Conservation (phyloP, 2,797 vertebrate genomes). For the Lepus townsendii region DNA sequence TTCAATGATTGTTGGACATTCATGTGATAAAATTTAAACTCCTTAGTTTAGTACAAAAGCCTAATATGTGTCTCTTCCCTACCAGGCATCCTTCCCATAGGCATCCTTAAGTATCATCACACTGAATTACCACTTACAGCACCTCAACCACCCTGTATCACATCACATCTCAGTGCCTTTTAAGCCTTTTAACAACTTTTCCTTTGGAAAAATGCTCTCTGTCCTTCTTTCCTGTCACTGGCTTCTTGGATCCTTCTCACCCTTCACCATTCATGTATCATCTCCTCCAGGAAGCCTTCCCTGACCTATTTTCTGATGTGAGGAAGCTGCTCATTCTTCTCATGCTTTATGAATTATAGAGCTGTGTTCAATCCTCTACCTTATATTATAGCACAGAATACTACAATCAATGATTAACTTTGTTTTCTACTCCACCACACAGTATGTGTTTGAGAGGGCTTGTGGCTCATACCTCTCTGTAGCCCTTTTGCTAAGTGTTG, state of each 20-base stretch:
- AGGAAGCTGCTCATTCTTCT: background rate
- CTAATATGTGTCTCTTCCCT: background rate
- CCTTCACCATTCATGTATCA: background rate
- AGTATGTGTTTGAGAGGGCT: background rate
- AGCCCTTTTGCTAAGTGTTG: background rate
- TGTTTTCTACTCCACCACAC: background rate
- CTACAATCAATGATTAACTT: background rate
- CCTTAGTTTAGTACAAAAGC: background rate
- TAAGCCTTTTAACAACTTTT: background rate
- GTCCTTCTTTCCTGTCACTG: background rate
- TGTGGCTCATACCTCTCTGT: background rate
- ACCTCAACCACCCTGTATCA: background rate
- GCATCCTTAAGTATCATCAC: background rate
- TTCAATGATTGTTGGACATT: background rate
- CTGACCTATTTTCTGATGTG: background rate
- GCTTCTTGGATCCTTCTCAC: background rate
- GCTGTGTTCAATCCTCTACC: background rate
- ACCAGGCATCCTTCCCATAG: background rate
- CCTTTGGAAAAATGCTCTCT: background rate
- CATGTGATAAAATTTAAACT: background rate
- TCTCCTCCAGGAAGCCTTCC: background rate
- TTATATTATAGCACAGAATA: background rate
- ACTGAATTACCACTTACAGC: background rate
- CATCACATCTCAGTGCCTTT: background rate
- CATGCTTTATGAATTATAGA: background rate